Evolutionary conservation across 1,140 invertebrate species (phyloP).

Genomic region (Drosophila santomea): DNA sequence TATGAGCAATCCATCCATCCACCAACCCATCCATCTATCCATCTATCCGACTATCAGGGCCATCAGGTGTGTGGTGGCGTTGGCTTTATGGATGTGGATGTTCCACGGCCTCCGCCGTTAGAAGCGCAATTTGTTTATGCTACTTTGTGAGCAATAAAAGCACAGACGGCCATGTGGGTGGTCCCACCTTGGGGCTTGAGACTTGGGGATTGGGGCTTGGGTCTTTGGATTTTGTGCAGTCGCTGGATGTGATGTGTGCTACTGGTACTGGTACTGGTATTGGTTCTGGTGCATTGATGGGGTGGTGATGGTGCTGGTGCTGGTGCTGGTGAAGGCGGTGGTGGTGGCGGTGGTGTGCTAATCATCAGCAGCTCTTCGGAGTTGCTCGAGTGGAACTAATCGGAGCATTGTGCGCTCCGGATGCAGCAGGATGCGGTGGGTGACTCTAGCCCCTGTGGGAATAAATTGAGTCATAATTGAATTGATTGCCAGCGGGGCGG

Average conservation of each 20-base stretch:
- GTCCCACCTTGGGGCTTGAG: conserved; percentile 41
- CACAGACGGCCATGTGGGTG: conserved; percentile 67
- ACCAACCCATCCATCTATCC: conserved; percentile 18
- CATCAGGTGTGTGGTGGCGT: conserved; percentile 77
- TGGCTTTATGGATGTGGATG: conserved; percentile 58
- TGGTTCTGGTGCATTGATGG: background rate
- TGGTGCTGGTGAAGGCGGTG: background rate
- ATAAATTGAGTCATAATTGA: conserved; percentile 58
- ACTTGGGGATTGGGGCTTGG: conserved; percentile 10
- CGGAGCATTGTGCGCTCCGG: conserved; percentile 54
- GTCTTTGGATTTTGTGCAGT: conserved; percentile 49
- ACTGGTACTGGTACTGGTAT: conserved; percentile 2
- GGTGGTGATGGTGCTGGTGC: conserved; percentile 25
- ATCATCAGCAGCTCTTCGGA: conserved; percentile 75
- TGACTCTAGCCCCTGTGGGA: conserved; percentile 63
- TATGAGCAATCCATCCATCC: conserved; percentile 2
- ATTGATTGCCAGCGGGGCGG: conserved; percentile 68
- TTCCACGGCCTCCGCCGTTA: conserved; percentile 33
- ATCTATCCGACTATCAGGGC: conserved; percentile 43
- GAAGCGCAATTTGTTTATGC: conserved; percentile 79
- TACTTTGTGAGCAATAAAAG: conserved; percentile 81
- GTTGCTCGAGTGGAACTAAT: conserved; percentile 77
- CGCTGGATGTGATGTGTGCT: conserved; percentile 19
- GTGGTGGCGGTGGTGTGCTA: conserved; percentile 59
- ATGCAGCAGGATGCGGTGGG: conserved; percentile 17